Evolutionary conservation across 2,113 vertebrate genomes (phyloP).

Genomic region (Rhabdomys dilectus): DNA sequence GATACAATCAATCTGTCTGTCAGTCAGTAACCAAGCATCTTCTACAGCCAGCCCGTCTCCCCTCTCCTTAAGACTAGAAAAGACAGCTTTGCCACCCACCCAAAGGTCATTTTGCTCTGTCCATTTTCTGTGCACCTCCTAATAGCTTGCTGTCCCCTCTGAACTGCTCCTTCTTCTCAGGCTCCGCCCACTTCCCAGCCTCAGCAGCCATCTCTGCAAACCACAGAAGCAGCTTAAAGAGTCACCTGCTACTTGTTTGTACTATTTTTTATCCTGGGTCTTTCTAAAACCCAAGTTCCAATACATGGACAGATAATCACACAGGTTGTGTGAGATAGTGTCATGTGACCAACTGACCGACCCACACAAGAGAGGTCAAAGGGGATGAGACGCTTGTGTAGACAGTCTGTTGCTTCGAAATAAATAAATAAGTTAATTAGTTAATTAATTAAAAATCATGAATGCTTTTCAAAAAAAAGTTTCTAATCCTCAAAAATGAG

Average conservation of each 20-base stretch:
- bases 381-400: not conserved
- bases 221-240: not conserved
- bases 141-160: not conserved
- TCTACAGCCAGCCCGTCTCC: not conserved
- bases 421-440: not conserved
- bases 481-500: not conserved
- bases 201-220: not conserved
- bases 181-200: not conserved
- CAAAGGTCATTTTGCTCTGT: not conserved
- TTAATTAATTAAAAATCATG: not conserved
- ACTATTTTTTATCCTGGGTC: not conserved
- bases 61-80: not conserved
- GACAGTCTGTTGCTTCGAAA: not conserved
- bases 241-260: not conserved
- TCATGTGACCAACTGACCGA: not conserved
- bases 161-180: not conserved
- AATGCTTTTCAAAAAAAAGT: not conserved
- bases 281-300: not conserved
- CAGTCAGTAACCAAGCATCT: not conserved
- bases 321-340: no score
- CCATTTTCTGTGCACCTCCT: not conserved
- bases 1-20: not conserved
- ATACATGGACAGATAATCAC: not conserved
- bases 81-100: not conserved
- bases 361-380: not conserved